phyloP scores from a whole-genome alignment of 2,113 vertebrate species.

The Brevimyrus niger region DNA sequence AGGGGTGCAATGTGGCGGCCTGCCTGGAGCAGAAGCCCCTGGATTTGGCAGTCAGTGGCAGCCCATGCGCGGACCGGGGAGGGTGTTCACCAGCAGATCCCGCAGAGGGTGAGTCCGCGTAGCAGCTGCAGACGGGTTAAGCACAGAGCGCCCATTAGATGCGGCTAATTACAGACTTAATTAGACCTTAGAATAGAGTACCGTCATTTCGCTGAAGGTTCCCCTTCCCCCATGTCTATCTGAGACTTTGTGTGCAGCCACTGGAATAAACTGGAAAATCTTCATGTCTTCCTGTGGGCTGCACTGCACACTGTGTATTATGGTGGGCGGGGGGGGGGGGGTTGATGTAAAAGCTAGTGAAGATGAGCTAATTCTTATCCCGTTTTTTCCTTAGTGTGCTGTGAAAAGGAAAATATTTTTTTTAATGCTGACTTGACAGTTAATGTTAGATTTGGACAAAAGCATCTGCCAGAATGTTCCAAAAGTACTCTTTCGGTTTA shows the following conservation, averaged over 20 bases:
- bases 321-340: neutral
- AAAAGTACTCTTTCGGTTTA: neutral
- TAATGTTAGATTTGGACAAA: neutral
- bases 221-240: neutral
- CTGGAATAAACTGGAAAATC: neutral
- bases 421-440: neutral
- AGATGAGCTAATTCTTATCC: neutral
- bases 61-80: conserved; percentile 36
- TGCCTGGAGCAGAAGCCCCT: conserved; percentile 34
- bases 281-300: neutral
- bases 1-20: conserved; percentile 29
- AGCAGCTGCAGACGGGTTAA: neutral
- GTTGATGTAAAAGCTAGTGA: neutral
- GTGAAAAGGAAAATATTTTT: neutral
- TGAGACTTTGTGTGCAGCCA: neutral
- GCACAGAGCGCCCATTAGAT: neutral
- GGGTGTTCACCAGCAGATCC: conserved; percentile 14
- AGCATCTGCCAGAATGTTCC: neutral
- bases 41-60: conserved; percentile 31
- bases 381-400: neutral
- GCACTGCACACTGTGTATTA: neutral
- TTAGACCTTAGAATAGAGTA: conserved; percentile 3
- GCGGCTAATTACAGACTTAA: neutral
- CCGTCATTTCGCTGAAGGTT: neutral
- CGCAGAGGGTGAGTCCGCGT: conserved; percentile 12